Evolutionary conservation across 2,797 vertebrate genomes (phyloP).

Genomic region (Notamacropus eugenii): DNA sequence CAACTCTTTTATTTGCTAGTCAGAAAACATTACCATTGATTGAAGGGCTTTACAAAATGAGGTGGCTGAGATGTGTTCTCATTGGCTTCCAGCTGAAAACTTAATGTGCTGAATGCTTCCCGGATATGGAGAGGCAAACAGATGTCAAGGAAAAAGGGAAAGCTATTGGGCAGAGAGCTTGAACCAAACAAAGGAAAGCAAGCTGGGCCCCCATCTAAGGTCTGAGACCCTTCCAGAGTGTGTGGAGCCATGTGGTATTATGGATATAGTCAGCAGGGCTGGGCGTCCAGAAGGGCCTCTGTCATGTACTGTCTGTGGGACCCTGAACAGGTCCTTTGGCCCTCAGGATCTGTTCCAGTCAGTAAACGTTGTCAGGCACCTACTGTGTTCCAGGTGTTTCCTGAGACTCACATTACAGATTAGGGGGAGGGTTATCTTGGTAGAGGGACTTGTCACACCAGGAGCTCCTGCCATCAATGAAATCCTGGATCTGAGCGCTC

Average conservation of each 20-base stretch:
- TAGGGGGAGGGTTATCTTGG: neutral
- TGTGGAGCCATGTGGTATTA: neutral
- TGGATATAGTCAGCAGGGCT: too few relatives aligned
- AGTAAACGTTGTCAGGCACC: neutral
- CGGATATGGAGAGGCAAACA: conserved; percentile 66
- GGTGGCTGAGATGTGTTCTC: conserved; percentile 79
- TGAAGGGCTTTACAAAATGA: conserved; percentile 79
- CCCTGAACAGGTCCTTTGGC: neutral
- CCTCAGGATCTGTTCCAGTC: neutral
- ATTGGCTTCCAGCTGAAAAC: conserved; percentile 80
- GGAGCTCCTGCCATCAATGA: neutral
- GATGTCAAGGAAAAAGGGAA: conserved; percentile 68
- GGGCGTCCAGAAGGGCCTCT: neutral
- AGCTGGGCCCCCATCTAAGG: neutral
- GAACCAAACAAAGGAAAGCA: conserved; percentile 57
- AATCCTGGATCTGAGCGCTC: neutral
- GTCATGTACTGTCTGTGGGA: too few relatives aligned
- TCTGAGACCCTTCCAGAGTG: neutral
- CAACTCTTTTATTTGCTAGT: conserved; percentile 79
- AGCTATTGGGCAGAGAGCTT: conserved; percentile 54
- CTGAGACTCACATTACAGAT: neutral
- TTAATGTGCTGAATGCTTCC: conserved; percentile 70
- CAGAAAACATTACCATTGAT: conserved; percentile 81
- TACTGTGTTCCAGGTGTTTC: neutral
- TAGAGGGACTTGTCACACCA: neutral